A percentile compares a stretch with the other conserved stretches of the same genome.
These are phyloP conservation scores for Nycticryphes semicollaris DNA, from an alignment of 2,113 vertebrate species.

Conservation along the genomic window DNA sequence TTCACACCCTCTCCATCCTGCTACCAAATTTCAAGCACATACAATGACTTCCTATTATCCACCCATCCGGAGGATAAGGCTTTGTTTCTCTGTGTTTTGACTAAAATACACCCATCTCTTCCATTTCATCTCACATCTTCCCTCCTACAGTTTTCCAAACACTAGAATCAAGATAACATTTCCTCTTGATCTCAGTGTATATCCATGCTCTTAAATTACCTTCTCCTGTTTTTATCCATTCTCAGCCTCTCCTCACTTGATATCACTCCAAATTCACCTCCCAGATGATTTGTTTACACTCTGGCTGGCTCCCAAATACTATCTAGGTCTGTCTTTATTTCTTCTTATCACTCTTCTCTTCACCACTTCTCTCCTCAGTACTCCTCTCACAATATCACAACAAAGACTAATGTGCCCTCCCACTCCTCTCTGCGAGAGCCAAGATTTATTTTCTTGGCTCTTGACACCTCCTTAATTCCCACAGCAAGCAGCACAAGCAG, in stretches of 20 bases:
- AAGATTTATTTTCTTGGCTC: not conserved
- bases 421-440: not conserved
- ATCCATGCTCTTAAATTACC: conserved; percentile 11
- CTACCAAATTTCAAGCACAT: not conserved
- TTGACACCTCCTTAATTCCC: not conserved
- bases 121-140: conserved; percentile 4
- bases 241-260: not conserved
- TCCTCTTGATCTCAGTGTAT: conserved; percentile 4
- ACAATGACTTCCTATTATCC: not conserved
- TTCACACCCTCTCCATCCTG: not conserved
- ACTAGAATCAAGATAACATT: conserved; percentile 2
- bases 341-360: not conserved
- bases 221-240: not conserved
- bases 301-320: conserved; percentile 11
- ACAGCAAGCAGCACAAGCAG: not conserved
- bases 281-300: conserved; percentile 13
- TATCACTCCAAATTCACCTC: conserved; percentile 14
- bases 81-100: not conserved
- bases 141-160: conserved; percentile 13
- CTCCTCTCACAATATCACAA: not conserved
- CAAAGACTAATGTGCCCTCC: not conserved
- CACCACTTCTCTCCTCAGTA: not conserved
- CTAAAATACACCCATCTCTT: not conserved
- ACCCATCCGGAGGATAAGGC: not conserved
- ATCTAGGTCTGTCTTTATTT: not conserved